phyloP scores from a whole-genome alignment of 1,140 invertebrate species.

The Drosophila sucinea region DNA sequence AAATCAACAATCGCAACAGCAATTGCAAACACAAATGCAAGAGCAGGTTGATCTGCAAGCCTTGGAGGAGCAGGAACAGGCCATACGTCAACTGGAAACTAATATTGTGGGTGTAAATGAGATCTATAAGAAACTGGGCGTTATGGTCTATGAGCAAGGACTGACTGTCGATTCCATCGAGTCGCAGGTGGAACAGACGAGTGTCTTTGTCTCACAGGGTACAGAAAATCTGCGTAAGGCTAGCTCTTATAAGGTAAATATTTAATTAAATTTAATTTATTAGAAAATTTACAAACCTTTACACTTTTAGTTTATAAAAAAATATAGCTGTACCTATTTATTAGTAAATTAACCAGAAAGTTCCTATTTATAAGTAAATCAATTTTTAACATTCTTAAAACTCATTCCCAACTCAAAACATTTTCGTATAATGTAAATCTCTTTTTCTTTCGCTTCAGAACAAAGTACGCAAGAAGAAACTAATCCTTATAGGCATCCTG shows the following conservation, averaged over 20 bases:
- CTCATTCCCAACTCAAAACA: too few species aligned
- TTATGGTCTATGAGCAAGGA: conserved; percentile 98
- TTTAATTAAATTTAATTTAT: conserved; percentile 43
- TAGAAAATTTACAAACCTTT: conserved; percentile 3
- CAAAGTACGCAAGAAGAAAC: conserved; percentile 94
- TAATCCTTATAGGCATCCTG: conserved; percentile 88
- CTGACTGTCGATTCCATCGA: conserved; percentile 98
- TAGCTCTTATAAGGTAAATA: conserved; percentile 88
- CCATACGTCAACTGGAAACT: conserved; percentile 94
- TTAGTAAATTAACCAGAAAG: too few species aligned
- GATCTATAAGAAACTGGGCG: conserved; percentile 98
- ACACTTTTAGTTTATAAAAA: background rate
- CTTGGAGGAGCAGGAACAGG: conserved; percentile 94
- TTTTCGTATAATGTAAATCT: background rate
- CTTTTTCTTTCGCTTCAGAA: conserved; percentile 86
- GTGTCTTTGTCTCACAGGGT: conserved; percentile 92
- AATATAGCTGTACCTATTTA: background rate
- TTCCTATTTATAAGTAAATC: too few species aligned
- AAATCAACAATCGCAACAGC: conserved; percentile 84
- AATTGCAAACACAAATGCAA: conserved; percentile 88
- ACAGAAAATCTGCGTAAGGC: conserved; percentile 92
- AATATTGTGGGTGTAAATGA: conserved; percentile 98
- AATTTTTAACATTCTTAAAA: too few species aligned
- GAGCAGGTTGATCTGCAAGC: conserved; percentile 92
- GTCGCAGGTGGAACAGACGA: conserved; percentile 95